Conservation (phyloP, 2,113 vertebrate species). For the Tricholaema leucomelas region DNA sequence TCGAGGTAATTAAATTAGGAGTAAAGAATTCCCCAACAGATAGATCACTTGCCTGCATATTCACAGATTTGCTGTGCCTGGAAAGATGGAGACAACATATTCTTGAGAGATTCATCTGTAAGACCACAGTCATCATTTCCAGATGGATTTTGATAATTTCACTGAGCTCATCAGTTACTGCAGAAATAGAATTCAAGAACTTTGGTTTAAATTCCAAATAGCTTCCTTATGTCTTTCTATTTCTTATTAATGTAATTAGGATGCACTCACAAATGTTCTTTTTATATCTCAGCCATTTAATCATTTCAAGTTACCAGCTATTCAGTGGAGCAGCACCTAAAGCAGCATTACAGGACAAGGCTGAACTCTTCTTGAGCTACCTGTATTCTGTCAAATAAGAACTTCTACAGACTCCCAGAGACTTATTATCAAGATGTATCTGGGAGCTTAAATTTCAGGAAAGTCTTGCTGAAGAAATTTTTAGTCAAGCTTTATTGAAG, state of each 20-base stretch:
- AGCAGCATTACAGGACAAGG: background rate
- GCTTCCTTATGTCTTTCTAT: conserved; percentile 30
- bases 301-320: background rate
- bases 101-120: background rate
- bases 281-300: conserved; percentile 28
- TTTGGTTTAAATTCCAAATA: conserved; percentile 39
- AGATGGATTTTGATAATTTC: conserved; percentile 50
- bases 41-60: background rate
- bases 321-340: background rate
- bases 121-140: background rate
- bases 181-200: conserved; percentile 27
- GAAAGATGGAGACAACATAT: background rate
- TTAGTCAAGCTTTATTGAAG: background rate
- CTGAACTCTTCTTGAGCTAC: background rate
- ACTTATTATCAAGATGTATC: background rate
- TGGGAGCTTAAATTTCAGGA: background rate
- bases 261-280: background rate
- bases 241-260: conserved; percentile 45
- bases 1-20: conserved; percentile 3
- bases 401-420: background rate
- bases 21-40: background rate
- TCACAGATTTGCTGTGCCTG: background rate
- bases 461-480: background rate
- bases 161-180: conserved; percentile 44
- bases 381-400: background rate